Conservation (phyloP, 2,113 vertebrate species). For the Albula glossodonta region DNA sequence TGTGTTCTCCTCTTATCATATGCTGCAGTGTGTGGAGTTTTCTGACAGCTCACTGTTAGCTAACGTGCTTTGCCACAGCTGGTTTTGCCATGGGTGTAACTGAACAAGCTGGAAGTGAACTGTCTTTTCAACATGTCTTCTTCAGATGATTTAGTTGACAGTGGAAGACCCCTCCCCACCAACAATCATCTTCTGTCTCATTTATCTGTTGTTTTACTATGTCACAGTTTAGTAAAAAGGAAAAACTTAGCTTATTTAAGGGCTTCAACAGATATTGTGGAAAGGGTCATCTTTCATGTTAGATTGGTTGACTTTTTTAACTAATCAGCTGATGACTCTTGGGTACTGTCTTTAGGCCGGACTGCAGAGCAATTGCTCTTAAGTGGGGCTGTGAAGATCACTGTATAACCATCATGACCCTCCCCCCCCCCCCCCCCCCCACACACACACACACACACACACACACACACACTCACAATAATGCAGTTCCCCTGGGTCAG, state of each 20-base stretch:
- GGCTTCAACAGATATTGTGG: background rate
- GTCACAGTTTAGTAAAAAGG: background rate
- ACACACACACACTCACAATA: too few species aligned
- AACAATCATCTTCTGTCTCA: background rate
- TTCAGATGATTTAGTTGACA: conserved; percentile 31
- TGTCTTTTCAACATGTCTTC: conserved; percentile 29
- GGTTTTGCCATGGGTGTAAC: conserved; percentile 48
- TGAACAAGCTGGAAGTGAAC: conserved; percentile 46
- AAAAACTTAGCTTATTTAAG: background rate
- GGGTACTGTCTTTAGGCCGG: too few species aligned
- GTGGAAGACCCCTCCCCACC: background rate
- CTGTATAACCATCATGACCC: too few species aligned
- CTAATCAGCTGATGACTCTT: background rate
- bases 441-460: too few species aligned
- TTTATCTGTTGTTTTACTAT: background rate
- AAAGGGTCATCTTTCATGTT: background rate
- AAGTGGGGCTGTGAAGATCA: too few species aligned
- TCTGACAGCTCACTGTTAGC: conserved; percentile 11
- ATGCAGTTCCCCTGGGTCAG: too few species aligned
- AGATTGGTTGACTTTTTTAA: background rate
- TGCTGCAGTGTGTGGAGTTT: background rate
- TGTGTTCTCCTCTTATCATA: background rate
- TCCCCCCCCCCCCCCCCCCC: too few species aligned
- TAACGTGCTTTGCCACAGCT: conserved; percentile 44
- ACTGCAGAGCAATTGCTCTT: too few species aligned